Evolutionary conservation across 2,888 invertebrate genomes (phyloP), one percentile per base, ranked within the genome.

Genomic region (Campoplex capitator): DNA sequence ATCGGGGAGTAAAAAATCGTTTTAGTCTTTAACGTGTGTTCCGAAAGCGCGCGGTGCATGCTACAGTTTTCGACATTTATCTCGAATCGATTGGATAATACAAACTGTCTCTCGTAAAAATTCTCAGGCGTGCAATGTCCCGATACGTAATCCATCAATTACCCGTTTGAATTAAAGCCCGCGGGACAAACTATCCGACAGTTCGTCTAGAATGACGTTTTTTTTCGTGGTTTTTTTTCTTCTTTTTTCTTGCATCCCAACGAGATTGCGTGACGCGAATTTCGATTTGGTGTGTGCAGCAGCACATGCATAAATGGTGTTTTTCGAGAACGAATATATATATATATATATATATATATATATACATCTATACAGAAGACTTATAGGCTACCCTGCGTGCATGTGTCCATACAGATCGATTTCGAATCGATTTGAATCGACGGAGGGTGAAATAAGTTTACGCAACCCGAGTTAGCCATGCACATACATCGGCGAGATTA

Each of bases 391-490:
- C 51, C 62, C 76, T 75, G 79, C 71, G n/a, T n/a, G n/a, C n/a
- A n/a, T n/a, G 78, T 78, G 78, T 83, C 83, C 51, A 58, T 45
- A 48, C 45, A 70, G 70, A 74, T 87, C 84, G 83, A 89, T 88
- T 87, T 75, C 87, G 87, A 88, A 89, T 85, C 88, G 88, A 89
- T 89, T 88, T 87, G 84, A 90, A 86, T 89, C 89, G 89, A 88
- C 89, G 88, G 88, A 90, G 90, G 90, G 88, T 90, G 86, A 90
- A 90, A 90, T 89, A 88, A 87, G 89, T 89, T 90, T 90, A 87
- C 89, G 89, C 90, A 89, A 89, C 83, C 77, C 68, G 58, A 78
- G 74, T 75, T 70, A 74, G 74, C 42, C 35, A 28, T 35, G 28
- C 16, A 51, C 32, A 35, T 48, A 28, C 38, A 28, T 58, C 28